These are phyloP conservation scores for Leptinotarsa undecemlineata DNA, from an alignment of 1,140 invertebrate genomes.

Conservation along the genomic window DNA sequence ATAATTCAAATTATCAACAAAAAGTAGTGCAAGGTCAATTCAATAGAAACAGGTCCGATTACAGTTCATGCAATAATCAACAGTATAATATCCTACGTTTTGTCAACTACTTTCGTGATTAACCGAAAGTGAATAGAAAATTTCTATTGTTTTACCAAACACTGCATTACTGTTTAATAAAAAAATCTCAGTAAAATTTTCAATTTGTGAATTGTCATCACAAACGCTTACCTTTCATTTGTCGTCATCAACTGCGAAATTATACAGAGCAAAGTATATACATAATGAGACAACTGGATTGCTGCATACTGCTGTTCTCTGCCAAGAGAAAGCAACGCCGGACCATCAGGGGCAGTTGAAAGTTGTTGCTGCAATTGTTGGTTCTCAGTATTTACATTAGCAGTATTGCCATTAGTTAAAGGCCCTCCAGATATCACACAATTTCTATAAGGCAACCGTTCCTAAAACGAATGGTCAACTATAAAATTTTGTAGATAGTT, in stretches of 20 bases:
- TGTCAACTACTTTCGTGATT: no score
- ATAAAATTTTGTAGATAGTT: no score
- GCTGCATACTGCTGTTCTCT: slow-evolving; percentile 72
- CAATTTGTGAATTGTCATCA: neutral
- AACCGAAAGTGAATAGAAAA: no score
- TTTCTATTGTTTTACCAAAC: no score
- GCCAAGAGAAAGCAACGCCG: slow-evolving; percentile 57
- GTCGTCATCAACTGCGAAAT: slow-evolving; percentile 84
- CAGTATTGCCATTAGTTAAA: slow-evolving; percentile 48
- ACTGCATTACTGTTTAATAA: no score
- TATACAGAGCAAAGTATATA: slow-evolving; percentile 81
- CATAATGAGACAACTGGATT: slow-evolving; percentile 76
- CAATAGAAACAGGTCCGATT: no score
- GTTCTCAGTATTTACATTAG: slow-evolving; percentile 35
- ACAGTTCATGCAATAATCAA: no score
- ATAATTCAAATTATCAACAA: no score
- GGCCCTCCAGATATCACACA: slow-evolving; percentile 51
- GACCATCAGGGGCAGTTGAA: slow-evolving; percentile 46
- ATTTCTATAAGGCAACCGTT: slow-evolving; percentile 60
- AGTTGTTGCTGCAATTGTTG: slow-evolving; percentile 32
- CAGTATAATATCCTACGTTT: no score
- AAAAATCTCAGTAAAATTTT: neutral
- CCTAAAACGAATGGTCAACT: slow-evolving; percentile 49
- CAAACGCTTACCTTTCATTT: slow-evolving; percentile 67
- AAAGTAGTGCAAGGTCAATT: no score